Conservation (phyloP, 53 echinoderm and acorn worm genomes). For the Pentamera pediparva region DNA sequence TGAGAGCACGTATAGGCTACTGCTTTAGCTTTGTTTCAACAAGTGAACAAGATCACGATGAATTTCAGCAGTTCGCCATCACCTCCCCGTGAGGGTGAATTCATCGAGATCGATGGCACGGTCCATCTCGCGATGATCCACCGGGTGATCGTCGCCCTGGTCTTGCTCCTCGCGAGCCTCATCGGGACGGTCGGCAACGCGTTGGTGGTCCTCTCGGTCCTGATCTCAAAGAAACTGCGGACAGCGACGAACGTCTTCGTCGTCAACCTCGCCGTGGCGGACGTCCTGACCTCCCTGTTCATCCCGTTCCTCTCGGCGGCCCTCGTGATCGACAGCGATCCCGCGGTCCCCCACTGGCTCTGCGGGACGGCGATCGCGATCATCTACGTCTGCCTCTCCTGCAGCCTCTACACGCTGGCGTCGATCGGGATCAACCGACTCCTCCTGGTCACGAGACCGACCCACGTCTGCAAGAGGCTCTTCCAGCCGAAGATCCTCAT, state of each 20-base stretch:
- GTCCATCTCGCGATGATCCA: too few species aligned
- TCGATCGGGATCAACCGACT: slow-evolving; percentile 75
- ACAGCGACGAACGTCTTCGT: slow-evolving; percentile 94
- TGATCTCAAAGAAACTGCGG: slow-evolving; percentile 62
- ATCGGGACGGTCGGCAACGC: slow-evolving; percentile 69
- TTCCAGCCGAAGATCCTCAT: slow-evolving; percentile 57
- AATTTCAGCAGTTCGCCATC: too few species aligned
- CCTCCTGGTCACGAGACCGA: slow-evolving; percentile 62
- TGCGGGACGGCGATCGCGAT: slow-evolving; percentile 54
- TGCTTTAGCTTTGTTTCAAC: too few species aligned
- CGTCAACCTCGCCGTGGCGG: slow-evolving; percentile 80
- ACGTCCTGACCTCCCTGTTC: slow-evolving; percentile 62
- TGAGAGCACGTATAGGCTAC: too few species aligned
- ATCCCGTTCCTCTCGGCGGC: slow-evolving; percentile 69
- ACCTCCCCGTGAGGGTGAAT: too few species aligned
- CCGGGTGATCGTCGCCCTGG: slow-evolving; percentile 37
- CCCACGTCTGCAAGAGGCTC: slow-evolving; percentile 36
- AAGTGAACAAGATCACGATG: too few species aligned
- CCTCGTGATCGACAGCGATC: slow-evolving; percentile 43
- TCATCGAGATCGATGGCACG: too few species aligned
- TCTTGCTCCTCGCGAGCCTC: slow-evolving; percentile 34
- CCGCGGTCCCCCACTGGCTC: slow-evolving; percentile 54
- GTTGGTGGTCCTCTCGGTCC: slow-evolving; percentile 69
- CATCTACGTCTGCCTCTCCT: slow-evolving; percentile 60
- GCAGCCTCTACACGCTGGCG: slow-evolving; percentile 74